These are phyloP conservation scores for Ancistrus triradiatus DNA, from an alignment of 2,113 vertebrate genomes.

Conservation along the genomic window DNA sequence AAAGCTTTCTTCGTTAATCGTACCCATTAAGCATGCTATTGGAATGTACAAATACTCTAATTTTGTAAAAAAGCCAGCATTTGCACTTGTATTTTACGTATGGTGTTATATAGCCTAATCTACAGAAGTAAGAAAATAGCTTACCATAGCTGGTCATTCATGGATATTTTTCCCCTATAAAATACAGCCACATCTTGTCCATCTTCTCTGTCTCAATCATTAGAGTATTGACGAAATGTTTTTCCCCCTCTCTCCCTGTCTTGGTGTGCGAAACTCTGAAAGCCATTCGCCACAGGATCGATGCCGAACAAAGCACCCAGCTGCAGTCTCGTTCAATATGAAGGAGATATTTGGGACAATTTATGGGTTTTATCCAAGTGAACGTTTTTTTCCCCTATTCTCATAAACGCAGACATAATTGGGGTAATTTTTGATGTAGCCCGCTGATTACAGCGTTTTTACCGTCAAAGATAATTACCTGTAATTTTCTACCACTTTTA, in stretches of 20 bases:
- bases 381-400: slow-evolving; percentile 96
- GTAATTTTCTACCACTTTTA: slow-evolving; percentile 99
- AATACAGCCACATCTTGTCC: slow-evolving; percentile 68
- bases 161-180: slow-evolving; percentile 59
- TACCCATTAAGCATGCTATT: too few species aligned
- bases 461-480: slow-evolving; percentile 99
- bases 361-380: slow-evolving; percentile 99
- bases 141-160: slow-evolving; percentile 75
- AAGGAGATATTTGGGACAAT: slow-evolving; percentile 99
- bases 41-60: slow-evolving; percentile 49
- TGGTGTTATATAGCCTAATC: slow-evolving; percentile 32
- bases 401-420: slow-evolving; percentile 99
- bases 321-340: slow-evolving; percentile 99
- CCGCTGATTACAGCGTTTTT: slow-evolving; percentile 99
- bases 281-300: slow-evolving; percentile 98
- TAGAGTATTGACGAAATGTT: slow-evolving; percentile 97
- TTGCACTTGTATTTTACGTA: neutral
- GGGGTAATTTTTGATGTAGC: slow-evolving; percentile 99
- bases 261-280: slow-evolving; percentile 96
- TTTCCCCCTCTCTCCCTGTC: slow-evolving; percentile 86
- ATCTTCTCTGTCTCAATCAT: slow-evolving; percentile 97
- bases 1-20: too few species aligned
- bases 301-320: slow-evolving; percentile 99
- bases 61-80: neutral
- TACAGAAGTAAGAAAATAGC: slow-evolving; percentile 83